phyloP scores from a whole-genome alignment of 23 tunicate genomes.

The Trididemnum clinides region DNA sequence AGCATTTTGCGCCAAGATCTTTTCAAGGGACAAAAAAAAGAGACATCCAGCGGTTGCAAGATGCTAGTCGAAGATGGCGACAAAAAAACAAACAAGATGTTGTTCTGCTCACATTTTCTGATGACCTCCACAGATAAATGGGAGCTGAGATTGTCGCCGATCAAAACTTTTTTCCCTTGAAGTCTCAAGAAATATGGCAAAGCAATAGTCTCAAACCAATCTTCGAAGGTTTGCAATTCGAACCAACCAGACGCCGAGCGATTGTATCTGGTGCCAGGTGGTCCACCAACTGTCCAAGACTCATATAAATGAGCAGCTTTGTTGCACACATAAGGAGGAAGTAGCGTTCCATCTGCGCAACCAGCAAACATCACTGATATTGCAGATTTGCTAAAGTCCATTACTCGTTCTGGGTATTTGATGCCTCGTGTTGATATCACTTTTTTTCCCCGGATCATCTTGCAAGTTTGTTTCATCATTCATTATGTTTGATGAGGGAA shows the following conservation, averaged over 20 bases:
- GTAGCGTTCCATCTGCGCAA: conserved; percentile 15
- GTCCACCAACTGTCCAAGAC: conserved; percentile 28
- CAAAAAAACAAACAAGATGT: background rate
- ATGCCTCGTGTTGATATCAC: conserved; percentile 8
- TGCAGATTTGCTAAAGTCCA: conserved; percentile 14
- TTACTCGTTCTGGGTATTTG: conserved; percentile 6
- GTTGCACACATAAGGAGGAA: conserved; percentile 30
- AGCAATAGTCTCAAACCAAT: conserved; percentile 2
- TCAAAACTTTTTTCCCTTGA: conserved; percentile 4
- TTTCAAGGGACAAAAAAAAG: conserved; percentile 17
- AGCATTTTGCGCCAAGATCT: conserved; percentile 22
- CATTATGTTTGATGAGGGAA: too few relatives aligned
- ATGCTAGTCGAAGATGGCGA: conserved; percentile 4
- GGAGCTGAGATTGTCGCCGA: conserved; percentile 28
- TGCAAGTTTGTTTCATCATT: too few relatives aligned
- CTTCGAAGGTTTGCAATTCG: background rate
- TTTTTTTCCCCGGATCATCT: too few relatives aligned
- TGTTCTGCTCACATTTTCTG: conserved; percentile 10
- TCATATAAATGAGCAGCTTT: background rate
- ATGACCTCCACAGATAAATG: conserved; percentile 18
- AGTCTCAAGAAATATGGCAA: background rate
- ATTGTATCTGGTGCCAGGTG: conserved; percentile 14
- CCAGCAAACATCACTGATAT: conserved; percentile 27
- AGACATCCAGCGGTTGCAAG: conserved; percentile 25
- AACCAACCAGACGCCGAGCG: conserved; percentile 9